Conservation (phyloP, 2,797 vertebrate species). For the Xyrichtys novacula region DNA sequence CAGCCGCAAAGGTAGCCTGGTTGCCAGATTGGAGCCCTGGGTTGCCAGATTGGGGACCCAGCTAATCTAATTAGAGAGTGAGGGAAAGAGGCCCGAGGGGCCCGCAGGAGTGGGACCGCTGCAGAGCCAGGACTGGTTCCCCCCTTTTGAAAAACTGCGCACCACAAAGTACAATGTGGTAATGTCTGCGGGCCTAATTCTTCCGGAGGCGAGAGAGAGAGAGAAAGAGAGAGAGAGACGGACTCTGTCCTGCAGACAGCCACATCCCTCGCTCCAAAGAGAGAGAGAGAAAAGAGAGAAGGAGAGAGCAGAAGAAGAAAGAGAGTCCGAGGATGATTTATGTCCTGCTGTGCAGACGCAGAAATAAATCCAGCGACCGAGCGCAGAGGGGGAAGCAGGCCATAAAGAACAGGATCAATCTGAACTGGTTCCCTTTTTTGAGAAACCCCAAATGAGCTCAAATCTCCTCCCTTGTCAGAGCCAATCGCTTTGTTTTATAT, state of each 20-base stretch:
- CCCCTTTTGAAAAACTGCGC: slow-evolving; percentile 76
- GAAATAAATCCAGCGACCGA: slow-evolving; percentile 79
- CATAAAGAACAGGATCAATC: slow-evolving; percentile 79
- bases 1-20: slow-evolving; percentile 75
- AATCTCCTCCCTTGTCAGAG: slow-evolving; percentile 77
- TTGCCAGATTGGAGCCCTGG: slow-evolving; percentile 79
- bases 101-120: slow-evolving; percentile 69
- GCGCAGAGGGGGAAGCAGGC: slow-evolving; percentile 70
- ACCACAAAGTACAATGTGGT: slow-evolving; percentile 87
- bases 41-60: slow-evolving; percentile 81
- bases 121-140: slow-evolving; percentile 78
- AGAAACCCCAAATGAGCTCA: slow-evolving; percentile 80
- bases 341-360: slow-evolving; percentile 78
- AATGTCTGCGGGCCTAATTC: slow-evolving; percentile 87
- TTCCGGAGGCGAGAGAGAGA: slow-evolving; percentile 85
- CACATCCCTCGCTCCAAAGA: slow-evolving; percentile 72
- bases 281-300: slow-evolving; percentile 31
- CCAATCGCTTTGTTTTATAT: slow-evolving; percentile 81
- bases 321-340: slow-evolving; percentile 79
- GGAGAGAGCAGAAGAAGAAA: slow-evolving; percentile 67
- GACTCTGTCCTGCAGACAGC: slow-evolving; percentile 75
- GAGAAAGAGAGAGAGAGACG: too few species aligned
- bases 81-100: slow-evolving; percentile 80
- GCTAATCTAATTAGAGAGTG: slow-evolving; percentile 88
- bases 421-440: slow-evolving; percentile 61